Evolutionary conservation across 1,140 invertebrate genomes (phyloP), one percentile per base, ranked within the genome.

Genomic region (Teleopsis dalmanni): DNA sequence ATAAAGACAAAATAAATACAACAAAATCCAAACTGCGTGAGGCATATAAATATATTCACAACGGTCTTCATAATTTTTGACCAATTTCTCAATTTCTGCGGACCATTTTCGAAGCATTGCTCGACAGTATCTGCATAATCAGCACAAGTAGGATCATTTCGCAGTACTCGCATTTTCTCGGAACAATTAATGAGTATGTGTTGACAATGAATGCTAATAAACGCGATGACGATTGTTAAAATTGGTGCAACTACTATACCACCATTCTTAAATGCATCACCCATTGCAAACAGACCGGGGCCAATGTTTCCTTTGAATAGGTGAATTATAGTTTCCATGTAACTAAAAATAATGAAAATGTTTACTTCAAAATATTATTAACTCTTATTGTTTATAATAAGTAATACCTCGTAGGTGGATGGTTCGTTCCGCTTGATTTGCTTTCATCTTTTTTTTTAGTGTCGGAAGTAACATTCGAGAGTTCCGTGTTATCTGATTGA

Each of bases 1-100:
- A 95, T 86, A 72, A 95, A 96, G 26, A 95, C 85, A 60, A 93
- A 87, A 73, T 96, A 96, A 18, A 95, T 87, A 73, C 90, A 93
- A 72, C 92, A 96, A 74, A 96, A 95, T 54, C 93, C 92, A 52
- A 95, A 74, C 75, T 96, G 93, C 25, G 91, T 94, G 41, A 94
- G 73, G 62, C 90, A 88, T 29, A 96, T 78, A 71, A 91, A 90
- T 9, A 81, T 47, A 68, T 90, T 87, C 47, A 88, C 81, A 51
- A 85, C 62, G 23, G 75, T 73, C 58, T 77, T 77, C 77, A 84
- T 82, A 10, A 70, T 57, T 23, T 69, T 58, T 0, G 86, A 79
- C 57, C 81, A 78, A 19, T 71, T 74, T 31, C 81, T 71, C 6
- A 85, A 53, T 37, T 65, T 61, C 1, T 72, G 59, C 0, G 87